Evolutionary conservation across 2,113 vertebrate genomes (phyloP), one percentile per base, ranked within the genome.

Genomic region (Amphiprion percula): DNA sequence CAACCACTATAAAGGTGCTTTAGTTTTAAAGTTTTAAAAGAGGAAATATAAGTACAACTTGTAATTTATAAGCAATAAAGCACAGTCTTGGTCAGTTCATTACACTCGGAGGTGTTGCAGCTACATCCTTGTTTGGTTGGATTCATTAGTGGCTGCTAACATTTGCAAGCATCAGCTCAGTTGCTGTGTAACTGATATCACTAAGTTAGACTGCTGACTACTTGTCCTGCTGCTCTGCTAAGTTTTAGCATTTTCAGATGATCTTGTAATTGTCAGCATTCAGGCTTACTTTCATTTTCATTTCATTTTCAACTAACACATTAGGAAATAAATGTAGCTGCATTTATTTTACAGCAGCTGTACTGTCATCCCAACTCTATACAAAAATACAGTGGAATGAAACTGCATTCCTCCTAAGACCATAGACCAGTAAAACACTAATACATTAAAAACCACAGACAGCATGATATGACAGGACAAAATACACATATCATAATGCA

Each of bases 21-120:
- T 15, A 24, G 24, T 11, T 37, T 61, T 28, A 2, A 33, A 16
- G 24, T 8, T 46, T 61, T 28, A 2, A 26, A 16, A 68, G 11
- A 23, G 39, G 23, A 80, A 63, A 52, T 56, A 21, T 26, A 60
- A 54, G 76, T 65, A 3, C 24, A 39, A 69, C 46, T 10, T 56
- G 30, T 2, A 11, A 17, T 62, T 58, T 14, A 41, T 10, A 37
- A 39, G 33, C 16, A 74, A 39, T 59, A 46, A 52, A 69, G 52
- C 0, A 0, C 7, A 33, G 2, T 24, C 5, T 10, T 52, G 49
- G 19, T 52, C 14, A 62, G 2, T 9, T 52, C 17, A 52, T 17
- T 19, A 6, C 49, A 33, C 24, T 21, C 23, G 16, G n/a, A 10
- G 44, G 1, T 54, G 54, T 60, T 63, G 5, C 41, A 49, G 10